Evolutionary conservation across 1,140 invertebrate genomes (phyloP), one percentile per base, ranked within the genome.

Genomic region (Battus philenor): DNA sequence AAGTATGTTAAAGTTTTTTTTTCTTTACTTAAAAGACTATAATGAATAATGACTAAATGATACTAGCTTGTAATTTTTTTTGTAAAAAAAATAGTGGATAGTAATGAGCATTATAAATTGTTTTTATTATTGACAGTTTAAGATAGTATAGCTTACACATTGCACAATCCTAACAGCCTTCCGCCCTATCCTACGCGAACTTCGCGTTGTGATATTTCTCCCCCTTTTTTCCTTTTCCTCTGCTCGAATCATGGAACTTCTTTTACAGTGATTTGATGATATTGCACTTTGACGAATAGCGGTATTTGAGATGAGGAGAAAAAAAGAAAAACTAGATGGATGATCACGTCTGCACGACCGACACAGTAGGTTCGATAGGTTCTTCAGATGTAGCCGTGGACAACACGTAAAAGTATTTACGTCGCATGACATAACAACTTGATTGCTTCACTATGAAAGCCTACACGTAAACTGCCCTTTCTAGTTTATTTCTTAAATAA

Each of bases 201-300:
- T 65, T 62, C 48, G 54, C 68, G 62, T 72, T 73, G 76, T 80
- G 77, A 82, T 84, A 84, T 84, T 79, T 84, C 71, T 78, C 70
- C 76, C 72, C 60, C 67, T 45, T 60, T 44, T 61, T 55, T 47
- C 29, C 51, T 44, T 44, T 61, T 55, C 48, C 29, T 53, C 46
- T 44, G 44, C 56, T 59, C 60, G 62, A 84, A 84, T 84, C 77
- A 72, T 73, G 72, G 66, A 69, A 75, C 74, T 78, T 77, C 76
- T 79, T 80, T 80, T 70, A 67, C 80, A 80, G 74, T 78, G 77
- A 81, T 84, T 84, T 80, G 77, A 84, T 84, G 80, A 84, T 81
- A 78, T 78, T 84, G 80, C 80, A 84, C 75, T 84, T 84, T 80
- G 67, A 75, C 75, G 71, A 68, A 74, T 63, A 68, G 53, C 45